Percentiles rank a stretch among this genome's conserved stretches.
These are phyloP conservation scores for Hetaerina titia DNA, from an alignment of 2,888 invertebrate genomes.

Conservation along the genomic window DNA sequence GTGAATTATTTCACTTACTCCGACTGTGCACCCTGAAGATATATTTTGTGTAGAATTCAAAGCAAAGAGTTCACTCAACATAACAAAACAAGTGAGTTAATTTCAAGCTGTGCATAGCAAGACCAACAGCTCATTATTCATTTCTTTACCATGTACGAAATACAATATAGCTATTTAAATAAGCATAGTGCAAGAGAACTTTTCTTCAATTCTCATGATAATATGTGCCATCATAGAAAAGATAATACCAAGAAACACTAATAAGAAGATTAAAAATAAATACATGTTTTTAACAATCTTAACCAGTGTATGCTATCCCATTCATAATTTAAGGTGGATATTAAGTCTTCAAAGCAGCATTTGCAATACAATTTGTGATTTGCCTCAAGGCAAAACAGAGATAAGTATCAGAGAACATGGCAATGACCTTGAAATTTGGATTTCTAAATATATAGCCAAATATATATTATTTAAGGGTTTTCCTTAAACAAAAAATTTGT, in stretches of 20 bases:
- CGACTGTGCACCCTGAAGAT: too few species aligned
- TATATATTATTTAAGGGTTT: too few species aligned
- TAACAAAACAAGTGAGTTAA: not conserved
- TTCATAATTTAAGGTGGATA: not conserved
- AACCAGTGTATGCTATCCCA: not conserved
- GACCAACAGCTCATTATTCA: constrained; percentile 20
- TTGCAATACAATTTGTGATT: too few species aligned
- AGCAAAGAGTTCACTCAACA: not conserved
- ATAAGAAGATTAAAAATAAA: not conserved
- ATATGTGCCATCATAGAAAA: not conserved
- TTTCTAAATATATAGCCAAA: too few species aligned
- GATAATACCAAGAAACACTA: not conserved
- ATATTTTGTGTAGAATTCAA: too few species aligned
- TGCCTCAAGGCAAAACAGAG: too few species aligned
- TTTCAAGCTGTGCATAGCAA: constrained; percentile 8
- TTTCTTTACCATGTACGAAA: not conserved
- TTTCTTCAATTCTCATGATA: not conserved
- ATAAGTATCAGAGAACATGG: too few species aligned
- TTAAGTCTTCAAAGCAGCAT: not conserved
- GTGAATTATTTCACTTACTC: too few species aligned
- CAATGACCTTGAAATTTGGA: too few species aligned
- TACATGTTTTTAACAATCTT: not conserved
- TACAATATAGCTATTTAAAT: not conserved
- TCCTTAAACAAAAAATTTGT: too few species aligned
- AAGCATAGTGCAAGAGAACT: not conserved